Conservation (phyloP, 2,888 invertebrate genomes). For the Sphaerophoria rueppellii region DNA sequence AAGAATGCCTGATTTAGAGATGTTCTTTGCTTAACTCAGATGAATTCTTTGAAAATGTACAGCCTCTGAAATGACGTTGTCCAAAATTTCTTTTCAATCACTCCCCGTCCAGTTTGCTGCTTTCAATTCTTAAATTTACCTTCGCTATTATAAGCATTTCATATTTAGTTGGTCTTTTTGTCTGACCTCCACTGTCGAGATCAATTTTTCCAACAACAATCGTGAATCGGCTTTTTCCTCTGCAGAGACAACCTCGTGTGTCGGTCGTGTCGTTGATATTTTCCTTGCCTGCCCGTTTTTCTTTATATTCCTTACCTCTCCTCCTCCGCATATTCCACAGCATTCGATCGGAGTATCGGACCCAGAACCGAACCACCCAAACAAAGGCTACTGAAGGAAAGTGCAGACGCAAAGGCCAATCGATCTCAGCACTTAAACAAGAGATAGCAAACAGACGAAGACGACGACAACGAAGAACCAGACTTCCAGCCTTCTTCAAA, state of each 20-base stretch:
- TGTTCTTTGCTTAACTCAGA: too few species aligned
- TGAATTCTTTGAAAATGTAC: too few species aligned
- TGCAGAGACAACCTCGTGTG: conserved; percentile 62
- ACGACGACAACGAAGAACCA: conserved; percentile 38
- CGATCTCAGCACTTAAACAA: too few species aligned
- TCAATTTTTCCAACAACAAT: conserved; percentile 26
- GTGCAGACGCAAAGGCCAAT: conserved; percentile 36
- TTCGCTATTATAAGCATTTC: too few species aligned
- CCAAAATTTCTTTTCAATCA: too few species aligned
- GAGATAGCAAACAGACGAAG: not conserved
- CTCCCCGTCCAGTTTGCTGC: too few species aligned
- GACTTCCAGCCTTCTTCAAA: conserved; percentile 39
- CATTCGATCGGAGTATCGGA: not conserved
- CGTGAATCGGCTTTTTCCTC: conserved; percentile 30
- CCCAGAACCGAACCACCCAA: not conserved
- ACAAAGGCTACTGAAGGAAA: conserved; percentile 9
- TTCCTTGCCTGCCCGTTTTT: not conserved
- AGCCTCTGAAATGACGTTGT: too few species aligned
- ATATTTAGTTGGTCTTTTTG: too few species aligned
- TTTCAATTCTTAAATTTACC: too few species aligned
- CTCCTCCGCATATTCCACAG: conserved; percentile 50
- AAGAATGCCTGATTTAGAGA: too few species aligned
- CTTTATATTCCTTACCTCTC: conserved; percentile 33
- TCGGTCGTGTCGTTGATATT: conserved; percentile 4
- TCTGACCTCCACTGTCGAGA: conserved; percentile 47